Evolutionary conservation across 2,888 invertebrate genomes (phyloP).

Genomic region (Herminia tarsipennalis): DNA sequence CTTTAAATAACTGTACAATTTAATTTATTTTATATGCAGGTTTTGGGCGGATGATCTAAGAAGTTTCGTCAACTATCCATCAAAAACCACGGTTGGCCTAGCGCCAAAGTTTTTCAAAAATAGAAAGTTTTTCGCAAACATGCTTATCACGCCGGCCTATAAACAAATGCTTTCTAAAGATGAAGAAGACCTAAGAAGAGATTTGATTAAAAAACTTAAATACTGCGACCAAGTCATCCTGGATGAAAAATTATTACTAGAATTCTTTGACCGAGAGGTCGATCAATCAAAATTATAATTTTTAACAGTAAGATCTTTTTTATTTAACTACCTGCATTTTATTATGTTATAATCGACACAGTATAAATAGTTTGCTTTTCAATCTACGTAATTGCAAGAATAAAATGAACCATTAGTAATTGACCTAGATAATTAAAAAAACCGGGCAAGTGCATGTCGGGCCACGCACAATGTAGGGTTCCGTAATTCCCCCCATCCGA

Average conservation of each 20-base stretch:
- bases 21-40: too few species aligned
- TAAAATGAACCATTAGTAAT: too few species aligned
- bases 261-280: constrained; percentile 65
- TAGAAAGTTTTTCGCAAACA: constrained; percentile 73
- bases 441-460: too few species aligned
- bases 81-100: constrained; percentile 72
- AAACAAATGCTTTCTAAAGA: constrained; percentile 66
- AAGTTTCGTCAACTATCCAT: constrained; percentile 60
- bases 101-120: constrained; percentile 67
- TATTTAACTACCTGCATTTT: too few species aligned
- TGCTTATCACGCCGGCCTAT: constrained; percentile 61
- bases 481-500: too few species aligned
- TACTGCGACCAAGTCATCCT: constrained; percentile 64
- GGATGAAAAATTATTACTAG: constrained; percentile 54
- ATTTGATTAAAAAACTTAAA: constrained; percentile 60
- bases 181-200: constrained; percentile 48
- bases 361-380: too few species aligned
- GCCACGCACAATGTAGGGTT: too few species aligned
- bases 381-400: too few species aligned
- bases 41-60: constrained; percentile 63
- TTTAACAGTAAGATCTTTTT: too few species aligned
- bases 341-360: too few species aligned
- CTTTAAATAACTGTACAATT: too few species aligned
- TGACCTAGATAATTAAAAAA: too few species aligned
- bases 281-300: constrained; percentile 57